Evolutionary conservation across 2,888 invertebrate species (phyloP).

Genomic region (Xylota sylvarum): DNA sequence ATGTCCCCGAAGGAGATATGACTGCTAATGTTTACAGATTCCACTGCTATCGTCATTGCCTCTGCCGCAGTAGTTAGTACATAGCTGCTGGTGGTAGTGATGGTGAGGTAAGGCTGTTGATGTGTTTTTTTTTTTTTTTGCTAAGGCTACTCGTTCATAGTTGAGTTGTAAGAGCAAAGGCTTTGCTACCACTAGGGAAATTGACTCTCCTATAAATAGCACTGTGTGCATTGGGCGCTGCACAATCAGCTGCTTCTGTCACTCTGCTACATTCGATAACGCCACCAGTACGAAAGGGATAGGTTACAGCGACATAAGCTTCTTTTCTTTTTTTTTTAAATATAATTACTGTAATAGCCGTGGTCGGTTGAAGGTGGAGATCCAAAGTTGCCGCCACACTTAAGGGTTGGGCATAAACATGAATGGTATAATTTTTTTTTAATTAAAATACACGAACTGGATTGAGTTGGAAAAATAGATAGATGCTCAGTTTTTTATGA

Average conservation of each 20-base stretch:
- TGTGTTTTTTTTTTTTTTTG: conserved; percentile 33
- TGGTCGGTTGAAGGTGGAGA: conserved; percentile 42
- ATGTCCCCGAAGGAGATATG: conserved; percentile 62
- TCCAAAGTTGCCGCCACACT: conserved; percentile 13
- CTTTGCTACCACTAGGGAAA: conserved; percentile 28
- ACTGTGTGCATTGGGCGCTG: conserved; percentile 32
- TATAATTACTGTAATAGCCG: conserved; percentile 65
- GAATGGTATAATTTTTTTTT: conserved; percentile 9
- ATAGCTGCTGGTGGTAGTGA: conserved; percentile 5
- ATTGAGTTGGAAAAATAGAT: conserved; percentile 35
- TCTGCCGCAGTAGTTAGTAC: conserved; percentile 10
- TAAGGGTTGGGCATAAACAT: conserved; percentile 42
- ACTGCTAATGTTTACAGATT: conserved; percentile 56
- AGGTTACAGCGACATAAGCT: conserved; percentile 8
- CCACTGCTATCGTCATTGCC: conserved; percentile 17
- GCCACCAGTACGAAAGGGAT: conserved; percentile 9
- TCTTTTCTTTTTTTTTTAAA: no score
- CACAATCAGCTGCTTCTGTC: conserved; percentile 52
- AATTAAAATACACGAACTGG: conserved; percentile 44
- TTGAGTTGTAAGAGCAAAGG: conserved; percentile 36
- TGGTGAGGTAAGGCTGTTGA: conserved; percentile 39
- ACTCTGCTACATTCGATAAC: conserved; percentile 32
- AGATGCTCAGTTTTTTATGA: conserved; percentile 35
- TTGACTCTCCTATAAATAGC: conserved; percentile 58
- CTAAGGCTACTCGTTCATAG: conserved; percentile 38